Evolutionary conservation across 92 coral and sea anemone genomes (phyloP).

Genomic region (Galaxea fascicularis): DNA sequence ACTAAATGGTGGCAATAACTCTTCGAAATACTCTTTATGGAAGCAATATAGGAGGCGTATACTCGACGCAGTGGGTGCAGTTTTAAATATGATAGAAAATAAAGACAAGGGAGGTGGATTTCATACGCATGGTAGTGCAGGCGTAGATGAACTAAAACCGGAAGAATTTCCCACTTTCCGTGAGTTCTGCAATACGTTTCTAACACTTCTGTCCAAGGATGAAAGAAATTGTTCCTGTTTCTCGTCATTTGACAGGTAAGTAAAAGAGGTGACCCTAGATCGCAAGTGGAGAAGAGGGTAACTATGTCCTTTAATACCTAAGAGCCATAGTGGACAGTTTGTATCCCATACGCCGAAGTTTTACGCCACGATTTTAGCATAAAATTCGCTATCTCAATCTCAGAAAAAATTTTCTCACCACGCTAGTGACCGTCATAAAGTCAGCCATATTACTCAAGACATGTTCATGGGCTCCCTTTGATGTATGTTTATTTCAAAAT

Average conservation of each 20-base stretch:
- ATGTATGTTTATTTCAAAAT: too few relatives aligned
- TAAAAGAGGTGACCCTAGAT: background rate
- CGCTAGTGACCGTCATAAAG: too few relatives aligned
- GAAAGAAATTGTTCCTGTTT: conserved; percentile 42
- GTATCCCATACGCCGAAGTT: too few relatives aligned
- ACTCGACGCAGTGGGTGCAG: conserved; percentile 43
- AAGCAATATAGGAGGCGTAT: conserved; percentile 69
- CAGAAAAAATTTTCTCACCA: too few relatives aligned
- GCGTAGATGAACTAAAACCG: background rate
- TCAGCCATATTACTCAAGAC: too few relatives aligned
- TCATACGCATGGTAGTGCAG: background rate
- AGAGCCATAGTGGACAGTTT: too few relatives aligned
- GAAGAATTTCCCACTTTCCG: conserved; percentile 31
- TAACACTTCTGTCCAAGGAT: conserved; percentile 10
- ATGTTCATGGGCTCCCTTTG: too few relatives aligned
- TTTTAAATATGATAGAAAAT: conserved; percentile 36
- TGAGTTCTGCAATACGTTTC: conserved; percentile 56
- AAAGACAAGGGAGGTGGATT: background rate
- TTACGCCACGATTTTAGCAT: too few relatives aligned
- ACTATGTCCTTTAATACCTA: too few relatives aligned
- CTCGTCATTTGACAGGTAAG: conserved; percentile 22
- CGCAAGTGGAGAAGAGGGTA: background rate
- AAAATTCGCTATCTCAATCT: too few relatives aligned
- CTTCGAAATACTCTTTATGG: conserved; percentile 59
- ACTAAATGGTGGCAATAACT: background rate